A percentile compares a stretch with the other conserved stretches of the same genome.
Conservation (phyloP, 2,797 vertebrate species). For the Erethizon dorsatum region DNA sequence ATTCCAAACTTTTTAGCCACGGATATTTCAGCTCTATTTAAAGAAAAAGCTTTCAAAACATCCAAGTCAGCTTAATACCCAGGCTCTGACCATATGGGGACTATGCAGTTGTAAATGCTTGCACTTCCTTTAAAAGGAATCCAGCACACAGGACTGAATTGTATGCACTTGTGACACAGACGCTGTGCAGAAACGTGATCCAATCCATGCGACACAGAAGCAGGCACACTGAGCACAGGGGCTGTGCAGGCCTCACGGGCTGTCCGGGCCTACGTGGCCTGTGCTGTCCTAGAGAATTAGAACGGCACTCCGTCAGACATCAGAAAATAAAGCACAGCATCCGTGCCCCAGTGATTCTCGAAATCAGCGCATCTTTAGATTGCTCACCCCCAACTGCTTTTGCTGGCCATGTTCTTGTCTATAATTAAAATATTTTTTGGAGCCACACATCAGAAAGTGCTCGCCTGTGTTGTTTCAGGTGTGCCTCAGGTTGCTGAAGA, state of each 20-base stretch:
- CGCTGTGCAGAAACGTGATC: slow-evolving; percentile 75
- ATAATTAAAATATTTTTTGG: neutral
- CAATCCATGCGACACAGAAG: slow-evolving; percentile 50
- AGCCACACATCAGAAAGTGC: neutral
- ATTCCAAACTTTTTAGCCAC: slow-evolving; percentile 78
- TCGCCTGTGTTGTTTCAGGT: neutral
- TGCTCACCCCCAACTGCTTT: neutral
- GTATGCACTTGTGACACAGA: slow-evolving; percentile 58
- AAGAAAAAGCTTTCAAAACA: slow-evolving; percentile 84
- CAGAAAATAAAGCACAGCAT: neutral
- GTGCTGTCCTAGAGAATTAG: slow-evolving; percentile 91
- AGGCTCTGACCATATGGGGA: slow-evolving; percentile 73
- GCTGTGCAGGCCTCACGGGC: slow-evolving; percentile 89
- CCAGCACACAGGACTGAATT: slow-evolving; percentile 75
- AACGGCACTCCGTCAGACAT: neutral
- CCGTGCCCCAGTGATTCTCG: neutral
- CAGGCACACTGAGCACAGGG: neutral
- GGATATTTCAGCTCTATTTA: slow-evolving; percentile 79
- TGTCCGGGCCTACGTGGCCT: slow-evolving; percentile 98
- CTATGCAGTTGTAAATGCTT: slow-evolving; percentile 78
- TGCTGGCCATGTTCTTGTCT: neutral
- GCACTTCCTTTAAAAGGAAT: slow-evolving; percentile 76
- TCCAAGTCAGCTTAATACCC: slow-evolving; percentile 77
- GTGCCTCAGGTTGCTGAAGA: neutral
- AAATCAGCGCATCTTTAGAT: neutral